These are phyloP conservation scores for Hipposideros armiger DNA, from an alignment of 2,113 vertebrate species.

Conservation along the genomic window DNA sequence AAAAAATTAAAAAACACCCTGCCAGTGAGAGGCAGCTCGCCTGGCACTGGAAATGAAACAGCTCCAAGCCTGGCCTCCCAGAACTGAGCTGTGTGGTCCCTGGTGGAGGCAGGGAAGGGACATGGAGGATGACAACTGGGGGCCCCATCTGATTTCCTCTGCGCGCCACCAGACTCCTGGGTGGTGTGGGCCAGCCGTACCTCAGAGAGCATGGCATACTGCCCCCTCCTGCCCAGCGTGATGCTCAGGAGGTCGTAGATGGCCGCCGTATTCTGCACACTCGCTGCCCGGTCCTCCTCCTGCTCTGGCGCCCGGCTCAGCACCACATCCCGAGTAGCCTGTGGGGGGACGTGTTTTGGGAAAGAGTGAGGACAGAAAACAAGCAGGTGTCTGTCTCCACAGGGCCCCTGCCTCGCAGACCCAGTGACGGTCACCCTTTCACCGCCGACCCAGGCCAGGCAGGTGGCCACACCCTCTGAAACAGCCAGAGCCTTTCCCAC, in stretches of 20 bases:
- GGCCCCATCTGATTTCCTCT: background rate
- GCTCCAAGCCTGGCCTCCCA: background rate
- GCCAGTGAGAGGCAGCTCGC: background rate
- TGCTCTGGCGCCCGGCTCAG: slow-evolving; percentile 97
- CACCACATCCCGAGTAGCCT: slow-evolving; percentile 96
- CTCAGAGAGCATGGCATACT: slow-evolving; percentile 98
- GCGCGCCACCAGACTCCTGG: accelerated
- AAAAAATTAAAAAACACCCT: background rate
- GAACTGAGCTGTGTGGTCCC: background rate
- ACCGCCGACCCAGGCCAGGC: background rate
- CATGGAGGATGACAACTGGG: background rate
- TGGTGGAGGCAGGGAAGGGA: background rate
- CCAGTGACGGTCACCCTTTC: background rate
- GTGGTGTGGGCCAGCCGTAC: slow-evolving; percentile 81
- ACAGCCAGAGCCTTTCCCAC: background rate
- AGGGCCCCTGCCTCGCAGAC: background rate
- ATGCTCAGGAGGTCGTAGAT: slow-evolving; percentile 98
- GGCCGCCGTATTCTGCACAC: slow-evolving; percentile 93
- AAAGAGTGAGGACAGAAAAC: background rate
- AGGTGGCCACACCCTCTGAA: background rate
- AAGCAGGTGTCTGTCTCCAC: background rate
- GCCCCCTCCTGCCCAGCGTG: slow-evolving; percentile 97
- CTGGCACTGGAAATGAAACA: background rate
- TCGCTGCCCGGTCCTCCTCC: slow-evolving; percentile 91
- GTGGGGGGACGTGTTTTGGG: background rate